A percentile compares a stretch with the other conserved stretches of the same genome.
Conservation (phyloP, 2,113 vertebrate species). For the Pelodiscus sinensis region DNA sequence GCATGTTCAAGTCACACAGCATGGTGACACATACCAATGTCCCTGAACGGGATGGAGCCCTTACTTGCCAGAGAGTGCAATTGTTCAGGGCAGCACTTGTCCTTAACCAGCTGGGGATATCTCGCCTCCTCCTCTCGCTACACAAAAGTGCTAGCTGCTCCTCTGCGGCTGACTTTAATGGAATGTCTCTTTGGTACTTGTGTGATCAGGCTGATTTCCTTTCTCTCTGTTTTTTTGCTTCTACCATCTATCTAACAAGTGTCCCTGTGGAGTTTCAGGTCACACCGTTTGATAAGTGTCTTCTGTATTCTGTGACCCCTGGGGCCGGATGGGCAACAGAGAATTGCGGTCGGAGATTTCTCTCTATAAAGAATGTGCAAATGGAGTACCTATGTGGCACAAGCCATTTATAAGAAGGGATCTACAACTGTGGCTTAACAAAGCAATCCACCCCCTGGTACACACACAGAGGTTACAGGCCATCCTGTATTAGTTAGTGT, state of each 20-base stretch:
- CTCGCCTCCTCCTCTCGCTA: accelerated
- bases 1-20: background rate
- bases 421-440: background rate
- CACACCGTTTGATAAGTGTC: background rate
- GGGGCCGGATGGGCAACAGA: background rate
- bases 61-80: background rate
- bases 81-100: background rate
- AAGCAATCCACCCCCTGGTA: background rate
- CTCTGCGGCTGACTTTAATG: background rate
- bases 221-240: background rate
- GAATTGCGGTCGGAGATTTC: background rate
- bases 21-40: accelerated
- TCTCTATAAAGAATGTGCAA: background rate
- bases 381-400: background rate
- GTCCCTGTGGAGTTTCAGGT: background rate
- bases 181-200: background rate
- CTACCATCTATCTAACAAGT: background rate
- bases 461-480: background rate
- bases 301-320: background rate
- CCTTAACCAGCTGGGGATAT: background rate
- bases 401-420: background rate
- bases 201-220: background rate
- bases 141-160: background rate
- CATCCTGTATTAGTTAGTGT: background rate
- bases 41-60: background rate